Evolutionary conservation across 2,888 invertebrate species (phyloP), one percentile per base, ranked within the genome.

Genomic region (Arctia plantaginis): DNA sequence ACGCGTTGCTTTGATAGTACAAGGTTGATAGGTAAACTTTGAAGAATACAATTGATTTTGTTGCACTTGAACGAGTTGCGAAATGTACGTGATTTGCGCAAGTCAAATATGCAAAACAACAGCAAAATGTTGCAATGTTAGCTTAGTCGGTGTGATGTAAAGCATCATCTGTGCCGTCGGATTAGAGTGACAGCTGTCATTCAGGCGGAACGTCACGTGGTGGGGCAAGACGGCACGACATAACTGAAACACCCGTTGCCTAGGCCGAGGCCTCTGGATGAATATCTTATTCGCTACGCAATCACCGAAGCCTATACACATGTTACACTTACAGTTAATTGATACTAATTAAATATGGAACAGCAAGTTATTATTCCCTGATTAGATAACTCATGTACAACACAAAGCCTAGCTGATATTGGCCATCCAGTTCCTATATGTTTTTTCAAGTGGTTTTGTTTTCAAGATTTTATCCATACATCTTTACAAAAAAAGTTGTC

Each of bases 381-480:
- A 51, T 51, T 8, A 23, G 0, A 1, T 7, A 0, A 20, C 7
- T 0, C 20, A 6, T 47, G 8, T 18, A 1, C 1, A 20, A 0
- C 18, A 18, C 18, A 47, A 20, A 47, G 47, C 41, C n/a, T n/a
- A n/a, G n/a, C n/a, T n/a, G n/a, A 23, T 51, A 23, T 51, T 51
- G 20, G 15, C 23, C 15, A 51, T 23, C 7, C 23, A 51, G 20
- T 51, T 51, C 47, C 4, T 47, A 47, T 35, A 18, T 44, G 41
- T 41, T 41, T 44, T 44, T 15, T 15, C 2, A 1, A 44, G 18
- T 44, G 1, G 8, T 23, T 23, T 51, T 51, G 20, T 51, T 51
- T 51, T 1, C 20, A 23, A 51, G 51, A 8, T 20, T 55, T n/a
- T n/a, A 4, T 35, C 35, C 6, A 35, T 35, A 35, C 6, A n/a